These are phyloP conservation scores for Hypomesus transpacificus DNA, from an alignment of 2,113 vertebrate species.

Conservation along the genomic window DNA sequence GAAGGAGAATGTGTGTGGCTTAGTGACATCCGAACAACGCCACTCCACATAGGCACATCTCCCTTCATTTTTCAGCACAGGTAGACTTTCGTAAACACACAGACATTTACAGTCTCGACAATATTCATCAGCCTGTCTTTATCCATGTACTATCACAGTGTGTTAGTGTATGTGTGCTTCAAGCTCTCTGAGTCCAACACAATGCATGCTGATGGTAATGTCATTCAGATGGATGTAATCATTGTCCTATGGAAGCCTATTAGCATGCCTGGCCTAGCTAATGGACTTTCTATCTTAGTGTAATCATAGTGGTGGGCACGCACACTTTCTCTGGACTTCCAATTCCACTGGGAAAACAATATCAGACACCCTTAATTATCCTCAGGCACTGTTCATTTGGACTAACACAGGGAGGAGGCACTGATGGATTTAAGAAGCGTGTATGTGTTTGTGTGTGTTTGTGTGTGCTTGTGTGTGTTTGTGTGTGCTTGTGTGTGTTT, in stretches of 20 bases:
- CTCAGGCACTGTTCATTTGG: slow-evolving; percentile 11
- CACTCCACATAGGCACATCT: not conserved
- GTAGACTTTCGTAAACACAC: not conserved
- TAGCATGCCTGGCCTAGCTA: slow-evolving; percentile 23
- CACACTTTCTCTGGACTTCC: slow-evolving; percentile 36
- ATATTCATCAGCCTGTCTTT: too few species aligned
- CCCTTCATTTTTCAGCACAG: not conserved
- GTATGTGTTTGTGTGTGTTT: slow-evolving; percentile 8
- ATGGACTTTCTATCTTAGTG: slow-evolving; percentile 24
- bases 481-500: not conserved
- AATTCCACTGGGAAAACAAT: slow-evolving; percentile 30
- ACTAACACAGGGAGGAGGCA: slow-evolving; percentile 30
- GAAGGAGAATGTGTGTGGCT: too few species aligned
- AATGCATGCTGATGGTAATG: slow-evolving; percentile 14
- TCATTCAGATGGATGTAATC: slow-evolving; percentile 35
- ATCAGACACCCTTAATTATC: slow-evolving; percentile 26
- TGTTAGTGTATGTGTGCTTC: too few species aligned
- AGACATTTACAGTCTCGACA: not conserved
- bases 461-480: not conserved
- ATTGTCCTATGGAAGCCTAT: slow-evolving; percentile 17
- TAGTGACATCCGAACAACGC: too few species aligned
- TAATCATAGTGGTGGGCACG: slow-evolving; percentile 31
- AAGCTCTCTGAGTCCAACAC: not conserved
- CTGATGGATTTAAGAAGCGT: slow-evolving; percentile 38
- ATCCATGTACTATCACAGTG: too few species aligned